phyloP scores from a whole-genome alignment of 2,113 vertebrate species.

The Cettia cetti region DNA sequence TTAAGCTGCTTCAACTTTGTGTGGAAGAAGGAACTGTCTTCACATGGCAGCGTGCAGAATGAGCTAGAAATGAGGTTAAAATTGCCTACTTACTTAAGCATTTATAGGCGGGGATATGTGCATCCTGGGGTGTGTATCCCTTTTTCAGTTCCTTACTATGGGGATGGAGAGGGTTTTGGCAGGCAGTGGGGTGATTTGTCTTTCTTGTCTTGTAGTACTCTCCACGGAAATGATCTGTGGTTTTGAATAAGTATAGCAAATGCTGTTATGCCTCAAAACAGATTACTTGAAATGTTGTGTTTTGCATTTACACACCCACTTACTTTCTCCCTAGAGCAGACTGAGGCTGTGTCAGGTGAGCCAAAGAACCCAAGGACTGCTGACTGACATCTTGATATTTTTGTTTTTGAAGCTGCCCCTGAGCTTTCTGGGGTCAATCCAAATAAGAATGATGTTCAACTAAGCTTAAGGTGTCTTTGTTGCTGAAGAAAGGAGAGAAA shows the following conservation, averaged over 20 bases:
- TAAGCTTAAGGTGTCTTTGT: neutral
- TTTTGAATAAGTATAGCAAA: neutral
- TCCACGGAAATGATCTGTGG: neutral
- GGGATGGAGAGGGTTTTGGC: neutral
- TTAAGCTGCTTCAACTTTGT: neutral
- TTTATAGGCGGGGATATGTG: neutral
- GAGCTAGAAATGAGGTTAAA: neutral
- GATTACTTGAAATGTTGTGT: neutral
- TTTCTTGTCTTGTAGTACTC: constrained; percentile 5
- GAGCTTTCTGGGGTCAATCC: neutral
- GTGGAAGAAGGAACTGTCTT: neutral
- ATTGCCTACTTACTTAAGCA: neutral
- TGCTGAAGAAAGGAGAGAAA: neutral
- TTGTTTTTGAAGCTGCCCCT: neutral
- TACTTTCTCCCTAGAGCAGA: neutral
- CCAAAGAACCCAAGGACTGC: neutral
- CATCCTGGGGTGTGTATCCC: neutral
- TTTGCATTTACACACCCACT: neutral
- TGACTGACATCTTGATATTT: neutral
- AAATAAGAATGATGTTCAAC: neutral
- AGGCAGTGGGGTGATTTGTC: neutral
- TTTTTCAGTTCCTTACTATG: neutral
- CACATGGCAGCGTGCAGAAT: neutral
- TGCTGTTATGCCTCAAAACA: neutral
- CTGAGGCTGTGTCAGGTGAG: neutral